Evolutionary conservation across 2,113 vertebrate genomes (phyloP), one percentile per base, ranked within the genome.

Genomic region (Chamaetylas fuelleborni): DNA sequence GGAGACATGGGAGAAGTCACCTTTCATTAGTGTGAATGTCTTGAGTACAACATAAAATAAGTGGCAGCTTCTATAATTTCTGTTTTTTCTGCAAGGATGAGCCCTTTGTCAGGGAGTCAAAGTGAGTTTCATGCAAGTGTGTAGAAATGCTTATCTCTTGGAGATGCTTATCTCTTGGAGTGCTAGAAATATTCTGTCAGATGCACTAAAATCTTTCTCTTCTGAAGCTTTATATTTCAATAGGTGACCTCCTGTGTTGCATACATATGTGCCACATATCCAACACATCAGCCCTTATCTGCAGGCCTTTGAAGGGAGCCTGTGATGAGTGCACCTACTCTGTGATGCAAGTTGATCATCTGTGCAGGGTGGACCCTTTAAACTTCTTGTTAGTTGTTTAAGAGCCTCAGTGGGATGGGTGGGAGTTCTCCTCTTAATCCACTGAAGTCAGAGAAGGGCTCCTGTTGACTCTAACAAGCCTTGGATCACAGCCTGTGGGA

Each of bases 401-500:
- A 65, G 24, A 90, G 29, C 26, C 14, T 24, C 36, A n/a, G 18
- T 81, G 67, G 70, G 54, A n/a, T 57, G 51, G 82, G 40, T 88
- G 45, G 45, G 64, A 91, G 17, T 29, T 40, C 79, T 91, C 57
- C 54, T 78, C 50, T 72, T 78, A 91, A 81, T 67, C 43, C 83
- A 84, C 60, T 81, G 72, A 84, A 91, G 25, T 64, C 83, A 86
- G 80, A 86, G 45, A 85, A 80, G 40, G 81, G 48, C 34, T 82
- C 45, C 45, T 66, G 62, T 84, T 74, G 88, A 78, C 31, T 88
- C 84, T 34, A 70, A 23, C 40, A 82, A 66, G 43, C 71, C 45
- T 95, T 95, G 94, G 81, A 91, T 86, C 66, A 13, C 54, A 86
- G 85, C 79, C 92, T 74, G 20, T 83, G 94, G 72, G 92, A 94